Base-by-base conservation (phyloP, 2,113 vertebrate species). In the Caranx ignobilis region DNA sequence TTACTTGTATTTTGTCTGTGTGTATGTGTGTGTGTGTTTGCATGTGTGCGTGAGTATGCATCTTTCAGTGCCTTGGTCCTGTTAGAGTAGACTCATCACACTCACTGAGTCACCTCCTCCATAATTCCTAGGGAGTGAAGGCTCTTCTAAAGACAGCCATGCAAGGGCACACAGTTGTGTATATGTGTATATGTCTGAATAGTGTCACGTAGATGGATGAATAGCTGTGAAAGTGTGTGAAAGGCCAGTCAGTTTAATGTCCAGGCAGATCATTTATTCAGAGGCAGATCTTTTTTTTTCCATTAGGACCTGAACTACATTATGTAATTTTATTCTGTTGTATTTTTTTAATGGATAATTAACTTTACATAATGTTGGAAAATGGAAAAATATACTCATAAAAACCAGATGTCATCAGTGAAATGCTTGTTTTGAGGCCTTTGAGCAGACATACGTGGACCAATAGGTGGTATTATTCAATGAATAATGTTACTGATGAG, bases 1-100 rank as follows among this genome's bases (percentile, higher is more conserved):
- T 57, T 59, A 62, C 73, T 81, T 83, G 19, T 80, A 18, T 84
- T 61, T 59, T 61, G 48, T 81, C 19, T 70, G 59, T 94, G 77
- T 91, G 82, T 91, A n/a, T 76, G 31, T 57, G 41, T 91, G 85
- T 89, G 73, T 89, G 91, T 91, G 77, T 93, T 69, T 15, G 52
- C 62, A 13, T 56, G 56, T 60, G 45, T 68, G 59, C 78, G 73
- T 77, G 75, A 31, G 37, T 57, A 9, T 64, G 67, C 31, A 39
- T 47, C 55, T 86, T 75, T 69, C 8, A 67, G 59, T 50, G 78
- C 64, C 68, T 66, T 15, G 72, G 74, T 81, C 52, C 56, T 69
- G 79, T 85, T 79, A 54, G 34, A 84, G 74, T 80, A 62, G 67
- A 87, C 83, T 79, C 65, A 45, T 87, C 8, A 0, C 71, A 56